phyloP scores from a whole-genome alignment of 1,140 invertebrate genomes.

The Anthonomus grandis region DNA sequence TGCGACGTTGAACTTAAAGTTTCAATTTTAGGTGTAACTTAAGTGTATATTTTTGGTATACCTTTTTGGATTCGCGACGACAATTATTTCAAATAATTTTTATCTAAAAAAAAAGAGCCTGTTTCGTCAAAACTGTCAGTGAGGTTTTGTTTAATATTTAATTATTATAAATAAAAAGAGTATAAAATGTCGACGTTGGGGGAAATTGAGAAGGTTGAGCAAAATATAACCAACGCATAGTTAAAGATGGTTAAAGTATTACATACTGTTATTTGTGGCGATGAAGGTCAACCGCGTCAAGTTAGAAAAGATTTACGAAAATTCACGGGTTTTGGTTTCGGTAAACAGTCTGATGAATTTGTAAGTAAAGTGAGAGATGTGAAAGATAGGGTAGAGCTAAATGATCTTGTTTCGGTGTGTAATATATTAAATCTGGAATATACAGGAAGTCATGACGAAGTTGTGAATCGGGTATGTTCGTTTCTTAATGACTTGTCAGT shows the following conservation, averaged over 20 bases:
- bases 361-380: background rate
- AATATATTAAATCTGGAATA: constrained; percentile 1
- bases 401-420: background rate
- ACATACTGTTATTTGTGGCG: background rate
- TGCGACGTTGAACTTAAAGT: too few relatives aligned
- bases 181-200: too few relatives aligned
- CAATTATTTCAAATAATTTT: too few relatives aligned
- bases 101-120: too few relatives aligned
- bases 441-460: background rate
- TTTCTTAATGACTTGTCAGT: background rate
- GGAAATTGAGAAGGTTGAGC: too few relatives aligned
- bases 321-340: background rate
- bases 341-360: background rate
- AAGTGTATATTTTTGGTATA: too few relatives aligned
- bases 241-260: background rate
- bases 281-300: background rate
- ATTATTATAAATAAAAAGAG: too few relatives aligned
- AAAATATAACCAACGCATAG: too few relatives aligned
- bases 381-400: background rate
- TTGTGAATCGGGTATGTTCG: background rate
- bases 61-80: too few relatives aligned
- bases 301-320: background rate
- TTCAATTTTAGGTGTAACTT: too few relatives aligned
- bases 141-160: too few relatives aligned
- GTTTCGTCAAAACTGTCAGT: too few relatives aligned